Evolutionary conservation across 2,113 vertebrate species (phyloP), one percentile per base, ranked within the genome.

Genomic region (Engraulis encrasicolus): DNA sequence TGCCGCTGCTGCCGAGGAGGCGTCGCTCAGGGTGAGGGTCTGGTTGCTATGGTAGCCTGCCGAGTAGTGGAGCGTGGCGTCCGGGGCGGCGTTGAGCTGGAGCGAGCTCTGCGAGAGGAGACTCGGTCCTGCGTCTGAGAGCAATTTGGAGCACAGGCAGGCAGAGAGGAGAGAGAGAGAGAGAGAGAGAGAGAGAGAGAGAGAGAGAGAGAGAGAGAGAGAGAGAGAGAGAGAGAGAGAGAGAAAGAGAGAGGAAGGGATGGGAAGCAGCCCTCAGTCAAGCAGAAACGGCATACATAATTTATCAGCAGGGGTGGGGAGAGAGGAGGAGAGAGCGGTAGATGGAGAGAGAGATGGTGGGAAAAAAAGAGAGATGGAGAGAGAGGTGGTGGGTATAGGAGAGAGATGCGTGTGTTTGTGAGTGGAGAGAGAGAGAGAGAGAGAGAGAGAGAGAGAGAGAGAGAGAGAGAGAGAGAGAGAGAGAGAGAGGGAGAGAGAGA

Each of bases 31-130:
- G 94, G 97, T 96, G 66, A 98, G 96, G 93, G 98, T 97, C 96
- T 99, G 98, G 96, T 98, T 99, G 96, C 98, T 99, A 95, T 99
- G 98, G 96, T 99, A 99, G 96, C 97, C 97, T 93, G 97, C 96
- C 31, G 98, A 97, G 95, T 97, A 99, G 96, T 99, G 98, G 94
- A 99, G 98, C 91, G 97, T 97, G 91, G 96, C 97, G 95, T 99
- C 98, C 82, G 97, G 96, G 94, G 98, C 98, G 95, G 98, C 97
- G 95, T 96, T 97, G 94, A 99, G 97, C 95, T 99, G 98, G 94
- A 99, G 97, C 79, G 97, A 93, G 93, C 97, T 99, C 97, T 99
- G 98, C 94, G 98, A 99, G 89, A 99, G 97, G 87, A 98, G 96
- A 92, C 96, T 96, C 87, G 98, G 97, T 92, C 98, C 98, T 99